phyloP scores from a whole-genome alignment of 2,888 invertebrate genomes.

The Eurois occulta region DNA sequence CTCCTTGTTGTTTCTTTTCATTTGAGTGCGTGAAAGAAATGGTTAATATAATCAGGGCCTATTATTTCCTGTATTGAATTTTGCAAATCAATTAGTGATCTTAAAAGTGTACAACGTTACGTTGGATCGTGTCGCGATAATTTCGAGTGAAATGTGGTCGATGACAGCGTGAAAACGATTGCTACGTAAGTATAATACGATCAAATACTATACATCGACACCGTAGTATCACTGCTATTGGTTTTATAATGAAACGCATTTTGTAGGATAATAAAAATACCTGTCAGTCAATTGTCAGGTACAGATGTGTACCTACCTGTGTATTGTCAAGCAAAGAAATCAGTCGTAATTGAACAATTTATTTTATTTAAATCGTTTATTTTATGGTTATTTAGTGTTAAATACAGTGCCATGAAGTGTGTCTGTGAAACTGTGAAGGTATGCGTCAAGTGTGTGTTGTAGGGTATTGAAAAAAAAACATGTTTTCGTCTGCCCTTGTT shows the following conservation, averaged over 20 bases:
- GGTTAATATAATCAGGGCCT: conserved; percentile 77
- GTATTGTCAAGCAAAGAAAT: conserved; percentile 78
- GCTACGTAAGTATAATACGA: conserved; percentile 88
- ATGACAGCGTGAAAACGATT: conserved; percentile 88
- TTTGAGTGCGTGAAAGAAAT: conserved; percentile 80
- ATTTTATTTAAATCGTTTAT: conserved; percentile 78
- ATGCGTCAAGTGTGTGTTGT: conserved; percentile 68
- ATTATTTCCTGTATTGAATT: conserved; percentile 76
- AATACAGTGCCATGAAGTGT: conserved; percentile 81
- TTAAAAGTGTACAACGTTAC: conserved; percentile 72
- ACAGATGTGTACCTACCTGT: conserved; percentile 73
- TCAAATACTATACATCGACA: conserved; percentile 69
- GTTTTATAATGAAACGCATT: conserved; percentile 57
- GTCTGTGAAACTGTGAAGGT: conserved; percentile 74
- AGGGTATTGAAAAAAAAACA: conserved; percentile 76
- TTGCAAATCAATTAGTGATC: conserved; percentile 69
- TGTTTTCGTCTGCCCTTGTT: conserved; percentile 87
- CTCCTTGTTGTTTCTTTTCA: conserved; percentile 82
- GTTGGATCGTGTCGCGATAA: conserved; percentile 78
- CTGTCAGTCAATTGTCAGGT: conserved; percentile 74
- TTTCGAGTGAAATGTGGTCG: conserved; percentile 87
- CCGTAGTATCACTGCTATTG: conserved; percentile 57
- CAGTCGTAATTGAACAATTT: conserved; percentile 83
- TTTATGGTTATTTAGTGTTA: conserved; percentile 79
- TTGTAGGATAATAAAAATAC: conserved; percentile 76